Base-by-base conservation (phyloP, 2,113 vertebrate genomes). In the Megaleporinus macrocephalus region DNA sequence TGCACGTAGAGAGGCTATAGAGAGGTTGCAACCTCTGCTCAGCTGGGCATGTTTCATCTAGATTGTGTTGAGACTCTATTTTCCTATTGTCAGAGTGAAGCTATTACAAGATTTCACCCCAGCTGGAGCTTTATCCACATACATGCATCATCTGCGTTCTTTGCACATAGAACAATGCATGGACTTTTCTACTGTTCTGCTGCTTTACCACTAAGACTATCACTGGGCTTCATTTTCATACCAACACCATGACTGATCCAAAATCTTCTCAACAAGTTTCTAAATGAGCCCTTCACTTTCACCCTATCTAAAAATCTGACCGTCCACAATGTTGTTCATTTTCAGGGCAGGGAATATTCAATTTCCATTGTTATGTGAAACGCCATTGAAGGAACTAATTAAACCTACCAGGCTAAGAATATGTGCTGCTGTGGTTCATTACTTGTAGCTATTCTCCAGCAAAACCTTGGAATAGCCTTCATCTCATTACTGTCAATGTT, bases 31-130 rank as follows among this genome's bases (percentile, higher is more conserved):
- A 59, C 14, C 72, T 75, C 47, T 18, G 30, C 55, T 49, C 16
- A 53, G 30, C 44, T 74, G 47, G 55, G 57, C 72, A 69, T 75
- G 80, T 68, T 81, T 59, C 26, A 81, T 81, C 59, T 36, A 22
- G 47, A 55, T 9, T 30, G 0, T 41, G 59, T 13, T 62, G n/a
- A 13, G 36, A 63, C n/a, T 65, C 71, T 66, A 15, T 27, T 14
- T 29, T 44, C 61, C 57, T 63, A 47, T 44, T 68, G 53, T 75
- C 80, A 59, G 75, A n/a, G 24, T 13, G 24, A 27, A 62, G 44
- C 79, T 59, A 10, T 26, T 59, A 44, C 61, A 44, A 61, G 47
- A 75, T 55, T 75, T 77, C 49, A n/a, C 57, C 16, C 49, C 49
- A 55, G 7, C 7, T 22, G 53, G 11, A 59, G 29, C 33, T 20